phyloP scores from a whole-genome alignment of 2,113 vertebrate genomes.

The Cephalopterus ornatus region DNA sequence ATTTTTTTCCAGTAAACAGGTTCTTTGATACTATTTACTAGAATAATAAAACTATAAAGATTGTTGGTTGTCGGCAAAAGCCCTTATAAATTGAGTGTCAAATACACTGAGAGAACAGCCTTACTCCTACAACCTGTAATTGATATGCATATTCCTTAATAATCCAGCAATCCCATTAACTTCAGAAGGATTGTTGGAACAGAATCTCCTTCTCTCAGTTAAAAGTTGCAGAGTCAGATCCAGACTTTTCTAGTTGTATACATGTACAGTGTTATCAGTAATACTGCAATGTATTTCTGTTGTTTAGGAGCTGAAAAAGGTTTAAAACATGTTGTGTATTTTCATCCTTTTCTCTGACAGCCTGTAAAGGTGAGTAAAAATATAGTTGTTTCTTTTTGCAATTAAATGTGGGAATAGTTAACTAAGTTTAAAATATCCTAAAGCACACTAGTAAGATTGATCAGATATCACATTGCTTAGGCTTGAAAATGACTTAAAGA shows the following conservation, averaged over 20 bases:
- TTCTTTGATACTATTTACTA: neutral
- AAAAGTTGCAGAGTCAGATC: slow-evolving; percentile 7
- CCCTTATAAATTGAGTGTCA: neutral
- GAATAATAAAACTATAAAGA: neutral
- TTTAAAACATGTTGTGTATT: slow-evolving; percentile 32
- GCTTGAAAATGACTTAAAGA: neutral
- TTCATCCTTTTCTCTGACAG: slow-evolving; percentile 42
- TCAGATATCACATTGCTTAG: neutral
- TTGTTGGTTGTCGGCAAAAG: neutral
- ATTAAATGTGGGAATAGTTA: neutral
- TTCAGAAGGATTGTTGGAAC: neutral
- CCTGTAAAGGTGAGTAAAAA: neutral
- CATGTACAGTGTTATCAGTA: neutral
- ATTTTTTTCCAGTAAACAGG: neutral
- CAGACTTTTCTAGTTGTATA: neutral
- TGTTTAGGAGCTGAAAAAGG: slow-evolving; percentile 22
- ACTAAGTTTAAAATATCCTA: neutral
- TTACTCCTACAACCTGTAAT: neutral
- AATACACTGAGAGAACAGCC: neutral
- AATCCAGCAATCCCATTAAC: neutral
- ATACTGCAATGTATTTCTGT: neutral
- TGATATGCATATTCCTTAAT: neutral
- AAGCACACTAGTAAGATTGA: neutral
- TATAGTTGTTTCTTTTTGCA: neutral
- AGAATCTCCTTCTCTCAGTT: neutral